Evolutionary conservation across 1,140 invertebrate genomes (phyloP).

Genomic region (Arion vulgaris): DNA sequence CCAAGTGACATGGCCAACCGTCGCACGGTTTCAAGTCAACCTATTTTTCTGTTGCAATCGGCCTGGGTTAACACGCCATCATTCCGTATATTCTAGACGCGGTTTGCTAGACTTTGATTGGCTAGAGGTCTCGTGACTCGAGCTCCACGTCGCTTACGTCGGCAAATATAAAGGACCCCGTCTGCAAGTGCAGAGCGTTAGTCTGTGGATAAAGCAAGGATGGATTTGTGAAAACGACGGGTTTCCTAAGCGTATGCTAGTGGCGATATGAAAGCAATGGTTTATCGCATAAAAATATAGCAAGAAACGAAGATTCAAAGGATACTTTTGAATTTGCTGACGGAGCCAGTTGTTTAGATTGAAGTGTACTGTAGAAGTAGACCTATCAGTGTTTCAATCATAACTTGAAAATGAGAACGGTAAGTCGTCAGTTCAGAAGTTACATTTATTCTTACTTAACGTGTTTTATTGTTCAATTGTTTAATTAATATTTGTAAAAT

Average conservation of each 20-base stretch:
- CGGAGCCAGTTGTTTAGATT: neutral
- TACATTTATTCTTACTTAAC: too few relatives aligned
- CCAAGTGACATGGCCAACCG: too few relatives aligned
- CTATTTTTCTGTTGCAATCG: slow-evolving; percentile 19
- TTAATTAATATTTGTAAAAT: too few relatives aligned
- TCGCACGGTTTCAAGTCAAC: too few relatives aligned
- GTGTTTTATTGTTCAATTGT: too few relatives aligned
- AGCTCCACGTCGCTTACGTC: slow-evolving; percentile 37
- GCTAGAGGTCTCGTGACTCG: slow-evolving; percentile 36
- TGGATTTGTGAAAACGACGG: neutral
- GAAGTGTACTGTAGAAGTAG: too few relatives aligned
- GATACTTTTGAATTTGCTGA: slow-evolving; percentile 3
- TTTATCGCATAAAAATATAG: slow-evolving; percentile 7
- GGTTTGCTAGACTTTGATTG: slow-evolving; percentile 17
- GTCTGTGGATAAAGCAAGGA: slow-evolving; percentile 32
- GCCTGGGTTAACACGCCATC: slow-evolving; percentile 27
- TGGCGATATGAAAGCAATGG: slow-evolving; percentile 10
- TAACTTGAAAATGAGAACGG: slow-evolving; percentile 19
- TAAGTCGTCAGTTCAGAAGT: neutral
- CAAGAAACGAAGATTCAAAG: neutral
- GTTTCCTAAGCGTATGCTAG: neutral
- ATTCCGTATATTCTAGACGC: slow-evolving; percentile 10
- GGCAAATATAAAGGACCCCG: slow-evolving; percentile 26
- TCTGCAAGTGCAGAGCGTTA: slow-evolving; percentile 29
- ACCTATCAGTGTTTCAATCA: neutral